A percentile compares a stretch with the other conserved stretches of the same genome.
These are phyloP conservation scores for Amphipyra berbera DNA, from an alignment of 2,888 invertebrate species.

Conservation along the genomic window DNA sequence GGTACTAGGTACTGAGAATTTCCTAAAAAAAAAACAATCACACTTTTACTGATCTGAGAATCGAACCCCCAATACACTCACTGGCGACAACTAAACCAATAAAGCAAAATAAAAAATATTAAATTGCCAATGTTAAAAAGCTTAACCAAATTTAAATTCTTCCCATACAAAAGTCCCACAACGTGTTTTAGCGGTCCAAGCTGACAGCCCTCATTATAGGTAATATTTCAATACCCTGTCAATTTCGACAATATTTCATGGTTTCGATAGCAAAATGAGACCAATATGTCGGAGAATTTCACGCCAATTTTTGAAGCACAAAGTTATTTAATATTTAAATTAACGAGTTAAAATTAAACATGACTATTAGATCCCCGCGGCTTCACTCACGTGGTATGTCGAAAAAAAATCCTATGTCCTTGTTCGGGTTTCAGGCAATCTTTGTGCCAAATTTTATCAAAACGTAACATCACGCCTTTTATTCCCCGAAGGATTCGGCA, in stretches of 20 bases:
- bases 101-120: no score
- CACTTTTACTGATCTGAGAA: no score
- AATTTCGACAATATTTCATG: slow-evolving; percentile 29
- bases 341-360: background rate
- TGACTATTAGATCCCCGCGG: no score
- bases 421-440: no score
- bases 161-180: slow-evolving; percentile 30
- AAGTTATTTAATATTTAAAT: slow-evolving; percentile 1
- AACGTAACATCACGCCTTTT: no score
- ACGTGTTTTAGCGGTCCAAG: slow-evolving; percentile 31
- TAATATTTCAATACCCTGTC: slow-evolving; percentile 44
- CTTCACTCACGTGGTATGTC: no score
- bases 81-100: background rate
- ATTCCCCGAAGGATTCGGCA: no score
- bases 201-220: slow-evolving; percentile 45
- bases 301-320: slow-evolving; percentile 6
- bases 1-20: no score
- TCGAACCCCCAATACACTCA: no score
- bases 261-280: slow-evolving; percentile 23
- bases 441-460: no score
- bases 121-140: background rate
- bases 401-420: no score
- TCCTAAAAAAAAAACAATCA: no score
- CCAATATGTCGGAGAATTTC: background rate
- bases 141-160: background rate